Evolutionary conservation across 2,888 invertebrate species (phyloP).

Genomic region (Frankliniella intonsa): DNA sequence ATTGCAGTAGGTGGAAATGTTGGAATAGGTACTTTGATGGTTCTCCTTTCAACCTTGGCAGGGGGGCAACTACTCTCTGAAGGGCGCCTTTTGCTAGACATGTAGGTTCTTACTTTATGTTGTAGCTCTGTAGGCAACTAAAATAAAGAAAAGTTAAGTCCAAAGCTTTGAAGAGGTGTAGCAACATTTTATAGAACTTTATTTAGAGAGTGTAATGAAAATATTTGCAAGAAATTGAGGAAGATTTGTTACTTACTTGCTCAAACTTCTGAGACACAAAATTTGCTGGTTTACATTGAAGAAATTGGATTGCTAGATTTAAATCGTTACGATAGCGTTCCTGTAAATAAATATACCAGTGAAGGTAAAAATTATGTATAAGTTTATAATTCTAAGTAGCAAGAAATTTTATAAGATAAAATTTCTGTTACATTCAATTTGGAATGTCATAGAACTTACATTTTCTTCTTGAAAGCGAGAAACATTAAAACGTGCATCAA

Average conservation of each 20-base stretch:
- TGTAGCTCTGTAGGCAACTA: constrained; percentile 90
- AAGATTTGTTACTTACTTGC: constrained; percentile 60
- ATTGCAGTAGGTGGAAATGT: constrained; percentile 82
- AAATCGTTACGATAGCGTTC: constrained; percentile 92
- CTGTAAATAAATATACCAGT: constrained; percentile 54
- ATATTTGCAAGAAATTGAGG: constrained; percentile 32
- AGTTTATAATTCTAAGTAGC: constrained; percentile 30
- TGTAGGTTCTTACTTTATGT: constrained; percentile 77
- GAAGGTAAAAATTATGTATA: constrained; percentile 30
- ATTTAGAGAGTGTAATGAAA: neutral
- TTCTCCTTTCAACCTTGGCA: constrained; percentile 53
- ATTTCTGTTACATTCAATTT: neutral
- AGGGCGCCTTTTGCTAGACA: constrained; percentile 57
- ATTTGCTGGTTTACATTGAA: constrained; percentile 92
- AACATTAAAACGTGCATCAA: constrained; percentile 78
- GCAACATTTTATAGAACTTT: neutral
- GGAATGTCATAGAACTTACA: constrained; percentile 53
- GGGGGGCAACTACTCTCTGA: constrained; percentile 44
- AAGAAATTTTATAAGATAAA: constrained; percentile 29
- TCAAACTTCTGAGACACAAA: constrained; percentile 89
- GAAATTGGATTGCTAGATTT: constrained; percentile 84
- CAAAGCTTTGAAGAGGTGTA: neutral
- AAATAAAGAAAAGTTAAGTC: constrained; percentile 37
- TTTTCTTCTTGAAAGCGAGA: constrained; percentile 80
- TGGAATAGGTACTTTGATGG: constrained; percentile 69